These are phyloP conservation scores for Agrotis puta DNA, from an alignment of 2,888 invertebrate species.

Conservation along the genomic window DNA sequence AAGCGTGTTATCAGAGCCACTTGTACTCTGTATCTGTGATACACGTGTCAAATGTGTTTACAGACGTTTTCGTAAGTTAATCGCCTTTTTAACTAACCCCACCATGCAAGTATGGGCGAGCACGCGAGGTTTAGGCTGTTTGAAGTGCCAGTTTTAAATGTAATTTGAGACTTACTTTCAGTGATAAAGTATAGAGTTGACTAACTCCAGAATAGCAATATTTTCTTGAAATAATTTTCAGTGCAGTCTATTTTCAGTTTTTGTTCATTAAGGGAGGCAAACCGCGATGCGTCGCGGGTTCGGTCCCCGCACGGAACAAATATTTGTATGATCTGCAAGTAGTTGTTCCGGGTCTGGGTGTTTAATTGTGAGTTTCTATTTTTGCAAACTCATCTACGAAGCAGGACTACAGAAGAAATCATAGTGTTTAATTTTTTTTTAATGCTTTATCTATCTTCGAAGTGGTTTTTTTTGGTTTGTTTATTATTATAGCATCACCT, in stretches of 20 bases:
- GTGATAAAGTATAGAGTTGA: conserved; percentile 31
- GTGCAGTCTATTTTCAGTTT: conserved; percentile 23
- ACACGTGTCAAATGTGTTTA: conserved; percentile 86
- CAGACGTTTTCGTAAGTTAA: conserved; percentile 78
- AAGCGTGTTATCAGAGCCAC: conserved; percentile 80
- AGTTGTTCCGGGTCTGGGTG: no score
- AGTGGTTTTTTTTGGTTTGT: no score
- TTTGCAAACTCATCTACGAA: no score
- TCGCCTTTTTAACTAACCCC: conserved; percentile 76
- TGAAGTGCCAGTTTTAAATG: conserved; percentile 44
- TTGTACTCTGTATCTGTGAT: conserved; percentile 78
- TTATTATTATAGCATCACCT: no score
- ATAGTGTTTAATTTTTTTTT: no score
- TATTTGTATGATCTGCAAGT: no score
- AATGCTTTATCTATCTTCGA: no score
- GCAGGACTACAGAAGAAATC: no score
- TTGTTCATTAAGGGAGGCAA: background rate
- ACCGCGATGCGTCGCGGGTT: no score
- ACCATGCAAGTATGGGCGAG: conserved; percentile 57
- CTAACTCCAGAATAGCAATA: conserved; percentile 13
- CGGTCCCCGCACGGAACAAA: no score
- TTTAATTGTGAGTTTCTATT: no score
- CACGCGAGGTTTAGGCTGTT: conserved; percentile 69
- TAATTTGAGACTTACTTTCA: conserved; percentile 26
- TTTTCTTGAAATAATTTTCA: conserved; percentile 18